These are phyloP conservation scores for Carassius gibelio DNA, from an alignment of 2,113 vertebrate genomes.

Conservation along the genomic window DNA sequence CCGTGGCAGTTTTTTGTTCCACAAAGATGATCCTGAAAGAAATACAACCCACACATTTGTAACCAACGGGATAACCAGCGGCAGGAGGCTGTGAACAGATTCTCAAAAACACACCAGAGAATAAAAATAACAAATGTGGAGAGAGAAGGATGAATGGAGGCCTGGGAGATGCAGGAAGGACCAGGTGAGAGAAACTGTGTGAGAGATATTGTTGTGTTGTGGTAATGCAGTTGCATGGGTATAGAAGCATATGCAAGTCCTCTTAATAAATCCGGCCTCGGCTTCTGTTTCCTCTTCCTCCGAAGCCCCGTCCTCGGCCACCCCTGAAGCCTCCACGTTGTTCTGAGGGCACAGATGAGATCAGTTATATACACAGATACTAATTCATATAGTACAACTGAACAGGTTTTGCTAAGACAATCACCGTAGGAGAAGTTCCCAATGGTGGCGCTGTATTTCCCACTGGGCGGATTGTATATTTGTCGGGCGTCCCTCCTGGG, in stretches of 20 bases:
- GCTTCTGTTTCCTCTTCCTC: constrained; percentile 89
- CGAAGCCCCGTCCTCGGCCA: constrained; percentile 89
- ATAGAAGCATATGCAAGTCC: constrained; percentile 33
- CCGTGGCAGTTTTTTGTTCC: constrained; percentile 70
- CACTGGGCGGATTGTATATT: constrained; percentile 98
- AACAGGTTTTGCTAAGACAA: neutral
- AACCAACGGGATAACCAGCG: constrained; percentile 30
- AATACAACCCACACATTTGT: constrained; percentile 26
- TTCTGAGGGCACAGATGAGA: constrained; percentile 76
- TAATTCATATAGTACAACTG: neutral
- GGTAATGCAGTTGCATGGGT: constrained; percentile 39
- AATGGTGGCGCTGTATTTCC: constrained; percentile 94
- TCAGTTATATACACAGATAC: neutral
- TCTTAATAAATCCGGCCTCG: constrained; percentile 89
- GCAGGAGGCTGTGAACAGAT: constrained; percentile 39
- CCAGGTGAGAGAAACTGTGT: constrained; percentile 33
- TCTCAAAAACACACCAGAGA: constrained; percentile 45
- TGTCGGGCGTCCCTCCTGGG: constrained; percentile 93
- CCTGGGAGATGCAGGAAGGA: constrained; percentile 30
- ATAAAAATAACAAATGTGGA: constrained; percentile 41
- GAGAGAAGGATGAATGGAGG: constrained; percentile 32
- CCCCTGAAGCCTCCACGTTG: constrained; percentile 95
- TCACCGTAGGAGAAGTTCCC: constrained; percentile 93
- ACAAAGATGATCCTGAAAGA: constrained; percentile 61
- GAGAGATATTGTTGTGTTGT: constrained; percentile 31